A percentile compares a stretch with the other conserved stretches of the same genome.
phyloP scores from a whole-genome alignment of 2,113 vertebrate genomes.

The Nothobranchius kuhntae region DNA sequence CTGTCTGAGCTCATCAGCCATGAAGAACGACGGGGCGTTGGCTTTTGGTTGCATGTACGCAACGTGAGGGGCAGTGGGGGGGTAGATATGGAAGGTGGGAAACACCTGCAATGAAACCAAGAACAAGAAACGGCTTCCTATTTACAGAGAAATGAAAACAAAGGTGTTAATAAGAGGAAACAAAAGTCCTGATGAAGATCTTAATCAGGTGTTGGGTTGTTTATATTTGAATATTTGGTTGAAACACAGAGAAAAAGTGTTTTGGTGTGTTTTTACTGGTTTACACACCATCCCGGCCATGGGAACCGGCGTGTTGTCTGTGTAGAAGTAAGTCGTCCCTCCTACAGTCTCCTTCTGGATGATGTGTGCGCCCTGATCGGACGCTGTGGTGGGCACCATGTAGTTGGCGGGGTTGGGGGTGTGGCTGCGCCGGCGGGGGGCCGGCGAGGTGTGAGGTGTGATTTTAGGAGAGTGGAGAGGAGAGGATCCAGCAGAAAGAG shows the following conservation, averaged over 20 bases:
- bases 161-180: neutral
- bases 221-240: neutral
- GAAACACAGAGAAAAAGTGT: no score
- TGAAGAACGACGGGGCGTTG: slow-evolving; percentile 98
- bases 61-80: slow-evolving; percentile 95
- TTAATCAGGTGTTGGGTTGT: neutral
- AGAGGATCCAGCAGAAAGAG: slow-evolving; percentile 96
- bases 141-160: slow-evolving; percentile 64
- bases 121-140: slow-evolving; percentile 50
- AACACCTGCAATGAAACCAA: slow-evolving; percentile 86
- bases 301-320: slow-evolving; percentile 93
- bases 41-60: slow-evolving; percentile 99
- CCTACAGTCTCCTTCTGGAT: slow-evolving; percentile 99
- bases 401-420: slow-evolving; percentile 98
- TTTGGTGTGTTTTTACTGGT: no score
- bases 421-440: slow-evolving; percentile 95
- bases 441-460: slow-evolving; percentile 97
- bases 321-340: slow-evolving; percentile 99
- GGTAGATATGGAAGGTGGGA: slow-evolving; percentile 98
- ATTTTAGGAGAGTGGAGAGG: slow-evolving; percentile 99
- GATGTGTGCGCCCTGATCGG: slow-evolving; percentile 89
- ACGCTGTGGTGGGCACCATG: slow-evolving; percentile 93
- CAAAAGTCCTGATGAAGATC: neutral
- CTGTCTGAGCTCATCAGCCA: slow-evolving; percentile 98
- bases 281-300: slow-evolving; percentile 91